Base-by-base conservation (phyloP, 1,140 invertebrate species). In the Halesus radiatus region DNA sequence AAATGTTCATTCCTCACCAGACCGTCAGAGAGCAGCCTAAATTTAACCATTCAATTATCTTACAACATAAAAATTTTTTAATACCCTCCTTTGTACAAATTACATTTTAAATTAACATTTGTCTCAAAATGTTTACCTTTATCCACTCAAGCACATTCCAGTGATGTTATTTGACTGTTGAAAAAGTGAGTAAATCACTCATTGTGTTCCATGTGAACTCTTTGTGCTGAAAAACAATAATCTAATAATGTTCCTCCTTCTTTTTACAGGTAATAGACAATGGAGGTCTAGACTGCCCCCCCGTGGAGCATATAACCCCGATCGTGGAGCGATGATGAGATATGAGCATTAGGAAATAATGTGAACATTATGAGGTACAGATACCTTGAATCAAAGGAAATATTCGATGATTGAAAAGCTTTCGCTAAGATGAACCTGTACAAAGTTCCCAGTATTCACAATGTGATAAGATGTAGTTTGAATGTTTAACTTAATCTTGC, bases 321-420 rank as follows among this genome's bases (percentile, higher is more conserved):
- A 80, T 80, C 18, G 81, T 83, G 0, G 81, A 83, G 77, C 81
- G 81, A 80, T 83, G 81, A 82, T 75, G 64, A 37, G 20, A 66
- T 23, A 16, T 66, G 62, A 18, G 20, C 15, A 75, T 73, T 20
- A 23, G 45, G n/a, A 75, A 29, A 37, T 18, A 58, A 54, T 37
- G 53, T 32, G 72, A 56, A 75, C 26, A 58, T 22, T 72, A 53
- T 26, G 23, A 72, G 18, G 37, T 52, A 72, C 37, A 52, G 22
- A 20, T 52, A n/a, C 37, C 22, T 26, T 20, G 45, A 20, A 22
- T 72, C 68, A 72, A 22, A 20, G 37, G 45, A 72, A 13, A 52
- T 53, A 15, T 50, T 52, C 15, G 16, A 53, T 26, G 20, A 23
- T 20, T 15, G 68, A 72, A 72, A 52, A 53, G 45, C 26, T 23